Evolutionary conservation across 2,888 invertebrate species (phyloP).

Genomic region (Netelia melanura): DNA sequence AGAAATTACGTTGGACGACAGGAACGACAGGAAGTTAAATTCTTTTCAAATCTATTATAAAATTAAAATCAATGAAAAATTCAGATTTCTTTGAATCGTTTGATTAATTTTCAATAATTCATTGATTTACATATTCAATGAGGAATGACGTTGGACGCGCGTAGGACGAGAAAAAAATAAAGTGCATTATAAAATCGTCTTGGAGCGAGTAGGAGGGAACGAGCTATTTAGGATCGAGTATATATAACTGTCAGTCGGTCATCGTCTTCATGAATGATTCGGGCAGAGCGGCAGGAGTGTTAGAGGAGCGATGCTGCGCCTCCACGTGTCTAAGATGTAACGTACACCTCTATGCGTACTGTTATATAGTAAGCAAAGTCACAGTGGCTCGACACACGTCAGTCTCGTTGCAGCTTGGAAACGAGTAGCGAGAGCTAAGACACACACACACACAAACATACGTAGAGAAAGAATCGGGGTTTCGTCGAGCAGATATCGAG

Average conservation of each 20-base stretch:
- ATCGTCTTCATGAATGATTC: slow-evolving; percentile 63
- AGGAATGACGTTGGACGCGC: not conserved
- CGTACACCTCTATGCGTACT: not conserved
- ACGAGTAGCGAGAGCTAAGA: slow-evolving; percentile 35
- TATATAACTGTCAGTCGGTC: slow-evolving; percentile 33
- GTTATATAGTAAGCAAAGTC: not conserved
- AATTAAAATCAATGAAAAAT: no score
- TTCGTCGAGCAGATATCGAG: slow-evolving; percentile 79
- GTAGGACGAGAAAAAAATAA: slow-evolving; percentile 41
- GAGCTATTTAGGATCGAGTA: slow-evolving; percentile 26
- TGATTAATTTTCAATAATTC: not conserved
- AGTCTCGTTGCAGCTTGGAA: slow-evolving; percentile 51
- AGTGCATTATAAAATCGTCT: slow-evolving; percentile 24
- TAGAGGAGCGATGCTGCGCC: slow-evolving; percentile 11
- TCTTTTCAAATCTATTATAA: no score
- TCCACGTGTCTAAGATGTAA: slow-evolving; percentile 52
- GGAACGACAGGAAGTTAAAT: no score
- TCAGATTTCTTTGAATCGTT: not conserved
- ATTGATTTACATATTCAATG: not conserved
- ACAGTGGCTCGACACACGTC: slow-evolving; percentile 16
- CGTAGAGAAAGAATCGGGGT: slow-evolving; percentile 70
- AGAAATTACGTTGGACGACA: not conserved
- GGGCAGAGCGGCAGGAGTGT: slow-evolving; percentile 22
- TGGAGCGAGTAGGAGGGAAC: slow-evolving; percentile 12
- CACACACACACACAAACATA: slow-evolving; percentile 31